Percentiles rank a stretch among this genome's conserved stretches.
Evolutionary conservation across 1,140 invertebrate genomes (phyloP).

Genomic region (Neocloeon triangulifer): DNA sequence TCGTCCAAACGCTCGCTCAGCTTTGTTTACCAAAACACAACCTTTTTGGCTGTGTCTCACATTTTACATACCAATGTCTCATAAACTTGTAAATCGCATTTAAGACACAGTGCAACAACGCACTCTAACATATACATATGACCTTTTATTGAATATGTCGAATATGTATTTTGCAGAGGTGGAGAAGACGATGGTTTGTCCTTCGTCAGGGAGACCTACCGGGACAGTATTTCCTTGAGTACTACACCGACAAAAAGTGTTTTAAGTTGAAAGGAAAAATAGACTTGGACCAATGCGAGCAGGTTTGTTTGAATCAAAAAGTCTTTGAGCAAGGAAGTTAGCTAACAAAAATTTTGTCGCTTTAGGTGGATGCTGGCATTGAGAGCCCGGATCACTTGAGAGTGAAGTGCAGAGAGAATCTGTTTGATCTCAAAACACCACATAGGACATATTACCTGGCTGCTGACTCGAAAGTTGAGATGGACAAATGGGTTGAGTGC

Average conservation of each 20-base stretch:
- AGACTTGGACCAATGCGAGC: slow-evolving; percentile 85
- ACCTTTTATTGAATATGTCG: too few species aligned
- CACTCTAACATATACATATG: too few species aligned
- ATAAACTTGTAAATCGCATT: too few species aligned
- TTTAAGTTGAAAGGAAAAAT: slow-evolving; percentile 75
- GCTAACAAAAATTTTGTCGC: slow-evolving; percentile 6
- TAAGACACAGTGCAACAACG: too few species aligned
- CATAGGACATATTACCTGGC: slow-evolving; percentile 77
- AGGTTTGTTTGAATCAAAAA: too few species aligned
- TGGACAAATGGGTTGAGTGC: slow-evolving; percentile 87
- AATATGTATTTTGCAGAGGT: slow-evolving; percentile 54
- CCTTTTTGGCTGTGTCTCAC: too few species aligned
- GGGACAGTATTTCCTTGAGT: slow-evolving; percentile 80
- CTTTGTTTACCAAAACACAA: too few species aligned
- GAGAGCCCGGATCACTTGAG: too few species aligned
- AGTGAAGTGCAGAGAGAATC: slow-evolving; percentile 59
- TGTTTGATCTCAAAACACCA: slow-evolving; percentile 75
- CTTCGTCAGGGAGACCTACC: slow-evolving; percentile 75
- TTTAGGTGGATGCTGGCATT: slow-evolving; percentile 61
- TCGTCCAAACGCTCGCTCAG: too few species aligned
- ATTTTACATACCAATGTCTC: too few species aligned
- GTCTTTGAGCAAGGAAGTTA: too few species aligned
- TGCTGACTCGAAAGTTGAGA: slow-evolving; percentile 70
- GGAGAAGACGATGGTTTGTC: slow-evolving; percentile 83
- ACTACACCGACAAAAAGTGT: slow-evolving; percentile 71